Base-by-base conservation (phyloP, 2,797 vertebrate species). In the Acanthis flammea region DNA sequence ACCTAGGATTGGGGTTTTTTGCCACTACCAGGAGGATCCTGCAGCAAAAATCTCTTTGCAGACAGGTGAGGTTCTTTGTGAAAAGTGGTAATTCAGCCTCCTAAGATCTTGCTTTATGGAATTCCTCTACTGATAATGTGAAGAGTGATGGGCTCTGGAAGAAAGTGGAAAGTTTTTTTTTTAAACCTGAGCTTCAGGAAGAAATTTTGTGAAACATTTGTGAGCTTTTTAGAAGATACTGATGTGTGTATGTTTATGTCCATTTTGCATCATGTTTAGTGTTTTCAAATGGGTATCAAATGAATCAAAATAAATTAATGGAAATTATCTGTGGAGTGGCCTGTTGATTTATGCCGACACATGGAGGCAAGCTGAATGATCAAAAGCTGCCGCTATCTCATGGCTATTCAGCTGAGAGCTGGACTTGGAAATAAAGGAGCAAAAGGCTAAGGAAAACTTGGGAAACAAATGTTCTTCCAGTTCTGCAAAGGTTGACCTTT, bases 261-360 rank as follows among this genome's bases (percentile, higher is more conserved):
- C 39, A 31, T 75, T 95, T 88, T 92, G 50, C 63, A 88, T 89
- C 19, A 3, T 90, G 50, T 51, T 79, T 73, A 84, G 21, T 94
- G 72, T 95, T 92, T 95, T 42, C 54, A 94, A 76, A 63, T 94
- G 65, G 35, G 57, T 96, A 80, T 86, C 44, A 74, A 41, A 45
- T 62, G 28, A 86, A 60, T 88, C 14, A 53, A 95, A 97, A 95
- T 96, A 95, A 94, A 95, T 71, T 2, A 86, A 66, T 75, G 67
- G 74, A 88, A 88, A 30, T 47, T 0, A 62, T 82, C 33, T 75
- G 14, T 88, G 45, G 35, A 86, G 60, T 84, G 53, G n/a, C 55
- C 51, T 92, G 10, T 86, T 96, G 55, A 90, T 94, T 94, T 88
- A 44, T 63, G 22, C 51, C 10, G 53, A 65, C 13, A 4, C 16